phyloP scores from a whole-genome alignment of 2,113 vertebrate species.

The Drymodes brunneopygia region DNA sequence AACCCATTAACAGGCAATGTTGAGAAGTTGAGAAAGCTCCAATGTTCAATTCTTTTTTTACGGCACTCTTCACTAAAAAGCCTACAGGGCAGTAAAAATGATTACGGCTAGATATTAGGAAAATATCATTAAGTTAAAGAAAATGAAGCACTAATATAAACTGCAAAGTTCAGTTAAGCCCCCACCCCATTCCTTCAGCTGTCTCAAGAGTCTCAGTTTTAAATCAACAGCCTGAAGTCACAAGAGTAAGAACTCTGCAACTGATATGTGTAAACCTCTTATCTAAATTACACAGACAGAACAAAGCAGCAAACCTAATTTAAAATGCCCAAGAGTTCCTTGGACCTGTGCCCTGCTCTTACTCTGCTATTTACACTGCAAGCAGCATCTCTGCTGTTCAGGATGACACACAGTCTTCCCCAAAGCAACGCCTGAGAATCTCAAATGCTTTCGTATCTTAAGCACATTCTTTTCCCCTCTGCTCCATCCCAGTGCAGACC shows the following conservation, averaged over 20 bases:
- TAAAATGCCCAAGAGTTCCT: not conserved
- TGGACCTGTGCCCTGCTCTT: not conserved
- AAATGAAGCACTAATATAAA: not conserved
- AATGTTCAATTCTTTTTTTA: not conserved
- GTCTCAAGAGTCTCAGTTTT: not conserved
- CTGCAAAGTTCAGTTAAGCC: not conserved
- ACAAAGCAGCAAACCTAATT: not conserved
- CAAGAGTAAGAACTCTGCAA: not conserved
- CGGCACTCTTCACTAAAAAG: not conserved
- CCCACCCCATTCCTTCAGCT: not conserved
- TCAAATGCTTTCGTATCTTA: not conserved
- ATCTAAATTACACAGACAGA: not conserved
- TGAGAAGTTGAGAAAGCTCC: not conserved
- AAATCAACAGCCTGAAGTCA: not conserved
- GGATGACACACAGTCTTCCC: fast-evolving
- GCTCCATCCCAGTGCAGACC: not conserved
- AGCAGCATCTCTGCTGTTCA: not conserved
- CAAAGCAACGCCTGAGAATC: not conserved
- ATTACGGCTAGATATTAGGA: not conserved
- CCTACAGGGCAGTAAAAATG: not conserved
- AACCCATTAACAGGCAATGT: not conserved
- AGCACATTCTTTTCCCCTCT: not conserved
- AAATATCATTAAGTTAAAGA: not conserved
- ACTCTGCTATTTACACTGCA: not conserved
- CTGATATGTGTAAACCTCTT: not conserved